Conservation (phyloP, 2,888 invertebrate genomes). For the Epinotia bilunana region DNA sequence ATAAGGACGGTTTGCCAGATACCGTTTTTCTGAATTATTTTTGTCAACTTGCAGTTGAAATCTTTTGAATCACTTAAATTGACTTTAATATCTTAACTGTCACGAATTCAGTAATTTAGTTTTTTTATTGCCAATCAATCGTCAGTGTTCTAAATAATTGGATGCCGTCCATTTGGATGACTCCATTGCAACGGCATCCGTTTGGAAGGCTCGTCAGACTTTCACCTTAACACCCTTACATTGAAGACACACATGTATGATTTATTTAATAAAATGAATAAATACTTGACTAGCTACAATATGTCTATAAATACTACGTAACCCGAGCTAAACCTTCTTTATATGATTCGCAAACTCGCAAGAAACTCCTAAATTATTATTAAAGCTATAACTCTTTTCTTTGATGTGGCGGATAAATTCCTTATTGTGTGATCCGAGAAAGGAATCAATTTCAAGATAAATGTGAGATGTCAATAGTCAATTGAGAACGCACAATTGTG, state of each 20-base stretch:
- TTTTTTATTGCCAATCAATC: too few relatives aligned
- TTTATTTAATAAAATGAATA: too few relatives aligned
- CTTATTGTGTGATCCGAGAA: conserved; percentile 23
- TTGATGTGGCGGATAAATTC: conserved; percentile 16
- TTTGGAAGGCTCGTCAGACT: too few relatives aligned
- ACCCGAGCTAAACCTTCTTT: background rate
- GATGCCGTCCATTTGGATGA: too few relatives aligned
- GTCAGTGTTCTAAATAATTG: too few relatives aligned
- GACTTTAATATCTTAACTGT: background rate
- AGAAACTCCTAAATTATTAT: background rate
- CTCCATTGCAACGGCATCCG: too few relatives aligned
- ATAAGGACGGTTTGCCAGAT: background rate
- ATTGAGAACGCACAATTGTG: background rate
- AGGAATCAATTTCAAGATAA: conserved; percentile 21
- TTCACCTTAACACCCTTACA: too few relatives aligned
- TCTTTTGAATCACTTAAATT: background rate
- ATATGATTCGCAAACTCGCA: background rate
- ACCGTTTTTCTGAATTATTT: conserved; percentile 6
- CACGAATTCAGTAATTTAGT: too few relatives aligned
- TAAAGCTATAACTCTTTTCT: background rate
- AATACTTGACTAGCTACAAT: too few relatives aligned
- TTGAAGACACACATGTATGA: too few relatives aligned
- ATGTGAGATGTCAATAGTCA: conserved; percentile 16
- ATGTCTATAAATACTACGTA: background rate
- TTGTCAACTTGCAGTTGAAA: background rate